A percentile compares a stretch with the other conserved stretches of the same genome.
These are phyloP conservation scores for Sapayoa aenigma DNA, from an alignment of 2,113 vertebrate genomes.

Conservation along the genomic window DNA sequence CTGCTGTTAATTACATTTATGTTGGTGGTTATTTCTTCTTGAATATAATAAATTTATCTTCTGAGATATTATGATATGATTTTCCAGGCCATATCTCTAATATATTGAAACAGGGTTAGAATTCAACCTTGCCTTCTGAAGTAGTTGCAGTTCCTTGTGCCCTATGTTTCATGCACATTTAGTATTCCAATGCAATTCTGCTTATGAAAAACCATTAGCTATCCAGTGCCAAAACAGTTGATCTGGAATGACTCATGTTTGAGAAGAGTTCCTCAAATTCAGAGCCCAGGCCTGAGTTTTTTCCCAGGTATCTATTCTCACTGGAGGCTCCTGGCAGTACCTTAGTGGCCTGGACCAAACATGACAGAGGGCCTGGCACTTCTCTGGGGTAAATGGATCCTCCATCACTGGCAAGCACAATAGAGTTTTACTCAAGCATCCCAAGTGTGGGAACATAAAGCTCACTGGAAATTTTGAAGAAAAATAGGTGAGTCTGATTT, in stretches of 20 bases:
- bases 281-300: not conserved
- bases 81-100: not conserved
- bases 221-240: rapidly evolving
- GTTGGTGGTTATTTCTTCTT: not conserved
- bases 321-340: not conserved
- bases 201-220: not conserved
- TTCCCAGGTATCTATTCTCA: not conserved
- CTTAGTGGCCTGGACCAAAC: not conserved
- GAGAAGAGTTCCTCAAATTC: not conserved
- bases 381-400: not conserved
- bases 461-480: not conserved
- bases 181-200: not conserved
- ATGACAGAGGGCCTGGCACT: not conserved
- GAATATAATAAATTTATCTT: not conserved
- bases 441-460: not conserved
- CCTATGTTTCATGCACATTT: not conserved
- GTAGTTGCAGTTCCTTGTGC: not conserved
- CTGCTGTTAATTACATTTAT: not conserved
- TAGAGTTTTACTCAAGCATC: not conserved
- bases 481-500: not conserved
- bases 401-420: not conserved
- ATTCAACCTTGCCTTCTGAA: not conserved
- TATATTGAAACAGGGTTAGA: not conserved
- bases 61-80: rapidly evolving
- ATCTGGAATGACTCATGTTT: not conserved